phyloP scores from a whole-genome alignment of 2,888 invertebrate species.

The Ormyrus rosae region DNA sequence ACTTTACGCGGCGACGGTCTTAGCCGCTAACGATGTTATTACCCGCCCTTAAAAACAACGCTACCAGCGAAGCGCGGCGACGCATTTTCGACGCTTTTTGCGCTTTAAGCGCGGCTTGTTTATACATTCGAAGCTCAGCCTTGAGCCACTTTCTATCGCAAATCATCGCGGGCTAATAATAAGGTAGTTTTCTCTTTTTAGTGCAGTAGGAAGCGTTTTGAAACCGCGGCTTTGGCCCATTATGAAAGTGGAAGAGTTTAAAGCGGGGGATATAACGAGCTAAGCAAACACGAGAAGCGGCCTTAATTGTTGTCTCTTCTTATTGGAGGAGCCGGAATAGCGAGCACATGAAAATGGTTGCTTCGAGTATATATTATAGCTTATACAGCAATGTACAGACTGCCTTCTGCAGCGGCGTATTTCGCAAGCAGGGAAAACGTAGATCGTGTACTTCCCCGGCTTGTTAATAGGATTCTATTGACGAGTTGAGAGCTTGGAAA shows the following conservation, averaged over 20 bases:
- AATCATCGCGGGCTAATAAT: not conserved
- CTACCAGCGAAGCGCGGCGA: not conserved
- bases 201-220: no score
- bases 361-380: not conserved
- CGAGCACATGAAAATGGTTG: conserved; percentile 15
- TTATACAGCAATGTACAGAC: no score
- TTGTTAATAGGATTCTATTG: no score
- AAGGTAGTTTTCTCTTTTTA: no score
- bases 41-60: not conserved
- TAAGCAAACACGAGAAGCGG: not conserved
- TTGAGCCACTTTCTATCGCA: conserved; percentile 33
- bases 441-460: no score
- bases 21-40: not conserved
- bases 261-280: not conserved
- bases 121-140: conserved; percentile 8
- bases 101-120: not conserved
- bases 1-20: conserved; percentile 2
- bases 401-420: no score
- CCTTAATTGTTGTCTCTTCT: conserved; percentile 31
- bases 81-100: not conserved
- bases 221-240: not conserved
- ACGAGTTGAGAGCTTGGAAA: no score
- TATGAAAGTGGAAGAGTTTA: conserved; percentile 25
- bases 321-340: conserved; percentile 8
- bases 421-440: no score